Evolutionary conservation across 2,888 invertebrate species (phyloP), one percentile per base, ranked within the genome.

Genomic region (Drosophila mulleri): DNA sequence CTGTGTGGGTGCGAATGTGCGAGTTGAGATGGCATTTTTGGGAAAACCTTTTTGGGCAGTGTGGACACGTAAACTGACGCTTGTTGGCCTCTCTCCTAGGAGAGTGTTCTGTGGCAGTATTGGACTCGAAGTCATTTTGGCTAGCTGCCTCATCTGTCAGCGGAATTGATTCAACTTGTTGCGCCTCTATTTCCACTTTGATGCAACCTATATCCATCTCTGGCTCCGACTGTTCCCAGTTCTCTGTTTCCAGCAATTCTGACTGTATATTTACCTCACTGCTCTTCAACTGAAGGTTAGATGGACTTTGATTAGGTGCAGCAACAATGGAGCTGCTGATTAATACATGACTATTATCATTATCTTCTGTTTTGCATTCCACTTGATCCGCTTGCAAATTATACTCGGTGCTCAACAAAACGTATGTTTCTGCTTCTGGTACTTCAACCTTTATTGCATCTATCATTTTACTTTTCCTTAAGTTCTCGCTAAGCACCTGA

Each of bases 1-100:
- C 74, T 2, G 77, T 72, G n/a, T 75, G 75, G 12, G 62, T 72
- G 2, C 72, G 75, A 18, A 77, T 62, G 23, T 75, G 75, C 1
- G 77, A 66, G 4, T 44, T 77, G 2, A 78, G 47, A 45, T 76
- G 74, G 4, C 58, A 66, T 9, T 66, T 72, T 26, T 72, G 66
- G 2, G 37, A 62, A 41, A 75, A 75, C 0, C 45, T 45, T n/a
- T 75, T 75, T 0, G 45, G 16, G 32, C 75, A 75, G 50, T 71
- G 44, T 39, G 72, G 32, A 47, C 75, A 75, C 18, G 50, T 14
- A 12, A 74, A 78, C 3, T 16, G 68, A 14, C n/a, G 14, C 44
- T 45, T 58, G 42, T 68, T 78, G 18, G n/a, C 0, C 26, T 48
- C 20, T 11, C 12, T 9, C 6, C 23, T 48, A 6, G 23, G 6